These are phyloP conservation scores for Betta splendens DNA, from an alignment of 2,797 vertebrate species.

Conservation along the genomic window DNA sequence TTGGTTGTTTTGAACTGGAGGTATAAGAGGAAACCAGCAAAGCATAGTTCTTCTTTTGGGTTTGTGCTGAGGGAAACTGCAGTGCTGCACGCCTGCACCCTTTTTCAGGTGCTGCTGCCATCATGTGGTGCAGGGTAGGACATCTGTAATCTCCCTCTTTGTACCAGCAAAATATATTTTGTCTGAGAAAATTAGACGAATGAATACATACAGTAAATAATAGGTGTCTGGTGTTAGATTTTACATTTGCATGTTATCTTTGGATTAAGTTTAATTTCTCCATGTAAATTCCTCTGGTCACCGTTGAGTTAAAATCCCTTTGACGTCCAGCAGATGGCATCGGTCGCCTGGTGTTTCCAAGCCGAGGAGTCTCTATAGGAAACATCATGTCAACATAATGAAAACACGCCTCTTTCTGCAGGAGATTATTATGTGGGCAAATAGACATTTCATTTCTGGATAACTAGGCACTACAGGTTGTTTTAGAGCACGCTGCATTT, in stretches of 20 bases:
- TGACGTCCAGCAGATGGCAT: constrained; percentile 72
- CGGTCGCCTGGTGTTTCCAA: constrained; percentile 56
- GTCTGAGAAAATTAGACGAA: neutral
- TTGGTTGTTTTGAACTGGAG: constrained; percentile 17
- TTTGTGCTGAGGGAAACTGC: neutral
- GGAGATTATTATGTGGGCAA: constrained; percentile 66
- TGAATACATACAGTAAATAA: neutral
- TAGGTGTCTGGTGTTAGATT: neutral
- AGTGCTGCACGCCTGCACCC: neutral
- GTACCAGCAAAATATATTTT: neutral
- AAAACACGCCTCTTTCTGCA: constrained; percentile 66
- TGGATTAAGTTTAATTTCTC: neutral
- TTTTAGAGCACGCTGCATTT: constrained; percentile 35
- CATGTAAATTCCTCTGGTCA: neutral
- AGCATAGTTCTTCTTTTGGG: constrained; percentile 38
- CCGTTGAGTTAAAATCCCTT: neutral
- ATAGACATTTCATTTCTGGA: constrained; percentile 60
- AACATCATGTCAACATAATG: constrained; percentile 69
- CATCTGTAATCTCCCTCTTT: neutral
- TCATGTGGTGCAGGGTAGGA: constrained; percentile 43
- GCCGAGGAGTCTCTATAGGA: constrained; percentile 47
- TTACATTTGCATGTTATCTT: neutral
- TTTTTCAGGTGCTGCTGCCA: constrained; percentile 47
- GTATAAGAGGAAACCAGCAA: constrained; percentile 39
- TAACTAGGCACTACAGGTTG: constrained; percentile 55